These are phyloP conservation scores for Anarhynchus alexandrinus DNA, from an alignment of 2,113 vertebrate species.

Conservation along the genomic window DNA sequence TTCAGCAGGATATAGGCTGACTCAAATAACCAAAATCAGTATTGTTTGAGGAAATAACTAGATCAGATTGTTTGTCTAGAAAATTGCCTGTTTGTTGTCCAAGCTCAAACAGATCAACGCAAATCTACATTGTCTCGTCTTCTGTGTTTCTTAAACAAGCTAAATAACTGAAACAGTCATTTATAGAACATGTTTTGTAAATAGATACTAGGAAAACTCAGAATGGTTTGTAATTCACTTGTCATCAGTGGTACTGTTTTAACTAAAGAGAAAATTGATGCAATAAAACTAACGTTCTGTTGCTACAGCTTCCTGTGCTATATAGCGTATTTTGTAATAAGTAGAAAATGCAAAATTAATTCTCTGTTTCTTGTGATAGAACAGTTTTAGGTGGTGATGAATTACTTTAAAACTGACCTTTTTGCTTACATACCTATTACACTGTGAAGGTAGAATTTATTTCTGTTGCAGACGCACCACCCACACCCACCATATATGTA, in stretches of 20 bases:
- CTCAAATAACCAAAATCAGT: background rate
- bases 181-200: background rate
- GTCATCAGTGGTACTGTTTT: background rate
- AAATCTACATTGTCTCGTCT: background rate
- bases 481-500: background rate
- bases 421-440: background rate
- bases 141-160: background rate
- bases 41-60: background rate
- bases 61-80: background rate
- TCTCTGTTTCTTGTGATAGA: background rate
- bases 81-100: background rate
- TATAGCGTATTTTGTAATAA: background rate
- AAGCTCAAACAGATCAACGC: background rate
- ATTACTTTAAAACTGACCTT: background rate
- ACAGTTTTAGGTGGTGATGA: background rate
- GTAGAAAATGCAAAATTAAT: background rate
- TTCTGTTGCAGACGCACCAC: background rate
- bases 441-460: background rate
- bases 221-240: background rate
- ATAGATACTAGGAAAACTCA: background rate
- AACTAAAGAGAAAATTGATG: background rate
- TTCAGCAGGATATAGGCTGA: background rate
- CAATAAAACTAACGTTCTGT: background rate
- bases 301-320: background rate
- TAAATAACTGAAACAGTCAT: background rate